Percentiles rank a stretch among this genome's conserved stretches.
Evolutionary conservation across 2,113 vertebrate genomes (phyloP).

Genomic region (Chitala chitala): DNA sequence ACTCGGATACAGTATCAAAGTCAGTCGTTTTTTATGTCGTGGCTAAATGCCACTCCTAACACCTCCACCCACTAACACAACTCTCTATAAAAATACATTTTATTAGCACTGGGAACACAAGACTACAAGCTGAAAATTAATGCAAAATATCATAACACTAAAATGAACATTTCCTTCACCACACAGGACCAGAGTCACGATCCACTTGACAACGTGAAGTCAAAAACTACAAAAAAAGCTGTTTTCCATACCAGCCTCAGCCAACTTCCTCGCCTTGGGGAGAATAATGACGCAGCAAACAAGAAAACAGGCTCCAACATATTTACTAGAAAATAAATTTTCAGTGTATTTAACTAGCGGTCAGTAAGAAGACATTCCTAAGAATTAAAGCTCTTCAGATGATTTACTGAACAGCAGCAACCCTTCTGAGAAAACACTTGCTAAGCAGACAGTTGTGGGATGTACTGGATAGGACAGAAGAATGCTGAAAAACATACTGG

Average conservation of each 20-base stretch:
- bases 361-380: conserved; percentile 47
- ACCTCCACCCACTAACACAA: not conserved
- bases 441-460: conserved; percentile 17
- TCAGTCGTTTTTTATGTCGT: not conserved
- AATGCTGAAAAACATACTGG: conserved; percentile 23
- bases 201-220: not conserved
- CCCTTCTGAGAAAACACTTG: conserved; percentile 29
- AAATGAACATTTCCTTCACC: not conserved
- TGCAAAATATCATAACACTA: not conserved
- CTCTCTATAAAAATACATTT: not conserved
- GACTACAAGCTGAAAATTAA: not conserved
- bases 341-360: conserved; percentile 42
- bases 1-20: not conserved
- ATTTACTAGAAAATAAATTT: conserved; percentile 47
- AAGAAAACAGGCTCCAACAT: conserved; percentile 19
- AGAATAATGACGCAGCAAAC: conserved; percentile 19
- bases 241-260: conserved; percentile 22
- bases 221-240: conserved; percentile 22
- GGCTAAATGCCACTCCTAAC: not conserved
- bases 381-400: conserved; percentile 42
- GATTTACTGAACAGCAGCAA: conserved; percentile 40
- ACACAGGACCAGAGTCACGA: not conserved
- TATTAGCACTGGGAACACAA: too few relatives aligned
- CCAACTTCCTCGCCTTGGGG: conserved; percentile 23
- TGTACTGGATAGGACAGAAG: conserved; percentile 30